phyloP scores from a whole-genome alignment of 2,888 invertebrate species.

The Drosophila borealis region DNA sequence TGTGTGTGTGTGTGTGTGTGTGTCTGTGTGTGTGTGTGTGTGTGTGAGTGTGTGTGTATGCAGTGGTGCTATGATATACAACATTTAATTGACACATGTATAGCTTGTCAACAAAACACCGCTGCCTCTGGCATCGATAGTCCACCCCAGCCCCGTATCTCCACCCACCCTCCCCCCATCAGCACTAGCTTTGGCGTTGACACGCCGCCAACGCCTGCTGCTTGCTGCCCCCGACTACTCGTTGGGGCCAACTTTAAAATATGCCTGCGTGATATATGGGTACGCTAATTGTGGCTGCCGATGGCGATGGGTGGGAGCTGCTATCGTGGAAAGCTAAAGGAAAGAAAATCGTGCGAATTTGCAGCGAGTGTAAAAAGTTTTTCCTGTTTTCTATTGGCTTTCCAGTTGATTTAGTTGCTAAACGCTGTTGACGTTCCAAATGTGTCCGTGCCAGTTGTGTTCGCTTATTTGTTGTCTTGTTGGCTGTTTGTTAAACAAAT shows the following conservation, averaged over 20 bases:
- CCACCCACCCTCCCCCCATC: neutral
- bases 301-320: conserved; percentile 16
- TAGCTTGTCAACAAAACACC: conserved; percentile 69
- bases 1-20: neutral
- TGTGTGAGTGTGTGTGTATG: conserved; percentile 6
- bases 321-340: conserved; percentile 30
- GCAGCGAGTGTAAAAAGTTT: conserved; percentile 63
- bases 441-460: conserved; percentile 42
- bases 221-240: conserved; percentile 13
- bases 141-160: conserved; percentile 9
- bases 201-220: conserved; percentile 35
- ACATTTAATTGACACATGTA: conserved; percentile 75
- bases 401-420: conserved; percentile 68
- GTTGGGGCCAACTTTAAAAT: conserved; percentile 47
- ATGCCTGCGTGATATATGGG: conserved; percentile 60
- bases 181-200: conserved; percentile 15
- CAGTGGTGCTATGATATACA: conserved; percentile 64
- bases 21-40: neutral
- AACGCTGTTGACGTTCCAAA: conserved; percentile 55
- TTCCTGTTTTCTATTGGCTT: conserved; percentile 59
- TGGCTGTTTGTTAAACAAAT: conserved; percentile 76
- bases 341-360: conserved; percentile 71
- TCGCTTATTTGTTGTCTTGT: conserved; percentile 63
- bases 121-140: conserved; percentile 52
- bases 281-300: conserved; percentile 65